A percentile compares a stretch with the other conserved stretches of the same genome.
phyloP scores from a whole-genome alignment of 53 echinoderm and acorn worm species.

The Temnopleurus reevesii region DNA sequence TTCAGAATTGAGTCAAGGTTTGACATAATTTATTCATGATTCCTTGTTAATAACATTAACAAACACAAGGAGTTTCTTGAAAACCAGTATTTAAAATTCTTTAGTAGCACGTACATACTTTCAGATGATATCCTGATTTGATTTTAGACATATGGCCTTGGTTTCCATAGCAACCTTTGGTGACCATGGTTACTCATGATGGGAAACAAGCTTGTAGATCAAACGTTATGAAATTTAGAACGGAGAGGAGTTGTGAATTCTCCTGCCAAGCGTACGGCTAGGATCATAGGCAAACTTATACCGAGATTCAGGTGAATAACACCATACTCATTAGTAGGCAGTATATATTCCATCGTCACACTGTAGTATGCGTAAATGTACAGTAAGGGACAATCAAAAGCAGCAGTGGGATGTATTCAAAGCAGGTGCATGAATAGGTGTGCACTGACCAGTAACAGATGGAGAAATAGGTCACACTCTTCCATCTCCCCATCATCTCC shows the following conservation, averaged over 20 bases:
- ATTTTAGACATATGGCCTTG: not conserved
- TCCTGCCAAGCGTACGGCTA: not conserved
- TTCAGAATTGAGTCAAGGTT: too few relatives aligned
- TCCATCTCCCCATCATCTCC: not conserved
- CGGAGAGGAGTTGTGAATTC: not conserved
- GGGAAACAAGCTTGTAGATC: not conserved
- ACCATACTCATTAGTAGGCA: not conserved
- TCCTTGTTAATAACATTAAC: too few relatives aligned
- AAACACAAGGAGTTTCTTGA: too few relatives aligned
- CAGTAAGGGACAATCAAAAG: conserved; percentile 1
- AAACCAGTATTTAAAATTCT: too few relatives aligned
- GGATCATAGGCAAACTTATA: not conserved
- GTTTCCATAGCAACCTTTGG: not conserved
- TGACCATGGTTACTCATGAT: not conserved
- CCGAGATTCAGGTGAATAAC: not conserved
- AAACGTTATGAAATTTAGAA: not conserved
- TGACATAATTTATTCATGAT: too few relatives aligned
- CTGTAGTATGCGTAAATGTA: too few relatives aligned
- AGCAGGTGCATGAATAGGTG: conserved; percentile 24
- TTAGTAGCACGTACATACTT: not conserved
- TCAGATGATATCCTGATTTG: not conserved
- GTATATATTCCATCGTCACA: not conserved
- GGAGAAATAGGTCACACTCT: conserved; percentile 47
- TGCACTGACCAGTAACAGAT: conserved; percentile 19
- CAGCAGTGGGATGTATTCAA: conserved; percentile 26